Percentiles rank a stretch among this genome's conserved stretches.
Conservation (phyloP, 2,888 invertebrate species). For the Lysandra coridon region DNA sequence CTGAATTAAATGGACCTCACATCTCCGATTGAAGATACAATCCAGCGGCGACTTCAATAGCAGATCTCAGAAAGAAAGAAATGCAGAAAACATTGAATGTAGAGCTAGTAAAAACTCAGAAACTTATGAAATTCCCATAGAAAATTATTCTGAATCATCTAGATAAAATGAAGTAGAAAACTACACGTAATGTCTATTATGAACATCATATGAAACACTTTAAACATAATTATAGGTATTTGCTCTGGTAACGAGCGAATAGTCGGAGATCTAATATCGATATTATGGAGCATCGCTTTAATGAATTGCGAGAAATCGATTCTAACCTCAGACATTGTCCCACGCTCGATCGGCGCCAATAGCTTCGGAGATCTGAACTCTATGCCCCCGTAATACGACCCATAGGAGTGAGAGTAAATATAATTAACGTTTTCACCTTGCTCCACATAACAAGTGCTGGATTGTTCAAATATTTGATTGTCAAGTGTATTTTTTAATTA, state of each 20-base stretch:
- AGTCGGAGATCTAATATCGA: conserved; percentile 54
- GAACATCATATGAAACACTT: conserved; percentile 29
- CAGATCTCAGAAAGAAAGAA: background rate
- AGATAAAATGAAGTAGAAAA: background rate
- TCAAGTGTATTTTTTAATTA: conserved; percentile 31
- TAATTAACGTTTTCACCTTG: conserved; percentile 43
- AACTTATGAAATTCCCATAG: background rate
- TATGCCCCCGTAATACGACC: conserved; percentile 11
- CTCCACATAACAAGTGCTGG: conserved; percentile 40
- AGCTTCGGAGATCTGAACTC: background rate
- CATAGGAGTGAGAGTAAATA: conserved; percentile 10
- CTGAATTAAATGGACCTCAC: conserved; percentile 4
- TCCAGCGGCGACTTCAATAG: conserved; percentile 6
- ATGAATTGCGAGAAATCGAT: conserved; percentile 61
- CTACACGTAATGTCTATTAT: background rate
- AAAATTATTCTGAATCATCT: background rate
- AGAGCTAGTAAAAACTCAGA: background rate
- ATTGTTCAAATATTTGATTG: conserved; percentile 30
- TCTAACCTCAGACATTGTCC: conserved; percentile 68
- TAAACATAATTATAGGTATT: conserved; percentile 41
- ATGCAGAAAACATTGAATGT: background rate
- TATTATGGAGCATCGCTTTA: conserved; percentile 56
- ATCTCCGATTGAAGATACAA: background rate
- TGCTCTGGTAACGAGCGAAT: conserved; percentile 51
- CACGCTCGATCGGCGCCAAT: conserved; percentile 49